phyloP scores from a whole-genome alignment of 2,113 vertebrate species.

The Ammodramus savannarum region DNA sequence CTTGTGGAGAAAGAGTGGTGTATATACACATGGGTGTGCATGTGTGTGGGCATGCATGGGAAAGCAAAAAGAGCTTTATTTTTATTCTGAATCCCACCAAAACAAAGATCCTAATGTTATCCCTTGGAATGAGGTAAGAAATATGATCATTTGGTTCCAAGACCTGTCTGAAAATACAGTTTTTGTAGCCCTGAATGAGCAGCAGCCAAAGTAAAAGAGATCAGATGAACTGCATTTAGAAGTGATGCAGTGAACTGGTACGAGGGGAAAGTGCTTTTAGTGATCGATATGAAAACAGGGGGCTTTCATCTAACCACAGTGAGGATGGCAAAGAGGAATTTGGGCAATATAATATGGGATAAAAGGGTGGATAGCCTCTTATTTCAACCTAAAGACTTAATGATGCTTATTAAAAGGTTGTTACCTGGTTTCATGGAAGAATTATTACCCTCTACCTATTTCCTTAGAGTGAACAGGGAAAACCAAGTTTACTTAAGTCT shows the following conservation, averaged over 20 bases:
- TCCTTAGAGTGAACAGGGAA: not conserved
- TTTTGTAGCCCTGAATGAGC: conserved; percentile 38
- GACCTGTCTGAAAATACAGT: conserved; percentile 16
- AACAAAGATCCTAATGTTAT: conserved; percentile 75
- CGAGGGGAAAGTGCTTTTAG: conserved; percentile 34
- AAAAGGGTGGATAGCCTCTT: conserved; percentile 54
- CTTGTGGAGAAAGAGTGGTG: conserved; percentile 1
- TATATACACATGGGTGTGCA: not conserved
- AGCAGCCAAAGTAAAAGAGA: conserved; percentile 16
- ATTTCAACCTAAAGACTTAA: conserved; percentile 62
- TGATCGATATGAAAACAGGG: conserved; percentile 54
- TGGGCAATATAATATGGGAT: conserved; percentile 55
- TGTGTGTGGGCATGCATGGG: conserved; percentile 38
- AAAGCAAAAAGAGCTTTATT: conserved; percentile 32
- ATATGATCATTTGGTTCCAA: conserved; percentile 32
- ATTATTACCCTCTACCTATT: not conserved
- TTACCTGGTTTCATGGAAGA: conserved; percentile 58
- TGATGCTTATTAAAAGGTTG: conserved; percentile 70
- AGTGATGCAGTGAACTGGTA: conserved; percentile 26
- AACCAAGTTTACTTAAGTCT: not conserved
- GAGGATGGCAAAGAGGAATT: conserved; percentile 32
- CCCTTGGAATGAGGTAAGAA: conserved; percentile 53
- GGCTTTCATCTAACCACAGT: conserved; percentile 53
- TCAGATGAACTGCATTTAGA: conserved; percentile 60
- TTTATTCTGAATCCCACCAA: conserved; percentile 35